Evolutionary conservation across 1,140 invertebrate species (phyloP), one percentile per base, ranked within the genome.

Genomic region (Drosophila triauraria): DNA sequence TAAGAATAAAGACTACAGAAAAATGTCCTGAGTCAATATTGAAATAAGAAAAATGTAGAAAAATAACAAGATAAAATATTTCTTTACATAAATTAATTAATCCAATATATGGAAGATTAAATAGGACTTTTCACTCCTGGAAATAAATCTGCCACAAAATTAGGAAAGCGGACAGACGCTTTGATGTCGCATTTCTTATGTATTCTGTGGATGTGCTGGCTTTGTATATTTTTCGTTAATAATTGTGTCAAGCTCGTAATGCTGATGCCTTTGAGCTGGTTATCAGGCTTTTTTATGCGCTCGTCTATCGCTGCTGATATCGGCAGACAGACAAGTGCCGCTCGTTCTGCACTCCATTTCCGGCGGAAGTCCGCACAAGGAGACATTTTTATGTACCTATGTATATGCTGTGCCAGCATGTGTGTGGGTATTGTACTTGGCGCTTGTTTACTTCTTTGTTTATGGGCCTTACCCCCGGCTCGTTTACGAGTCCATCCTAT

Each of bases 401-500:
- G n/a, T n/a, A n/a, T 40, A 54, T 43, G 47, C 47, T 46, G 44
- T 23, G 70, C 75, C 40, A 68, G 61, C 62, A 64, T 54, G 35
- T 40, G 17, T 51, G 10, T 20, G 30, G n/a, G 60, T 71, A 78
- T 79, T 67, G 61, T 85, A 76, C 79, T 84, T 90, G 83, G 62
- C 74, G 78, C 75, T 85, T 90, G 85, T 88, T 88, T 88, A 85
- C 83, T 90, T 88, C 85, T 82, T 90, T 88, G 85, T 88, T 88
- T 88, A 88, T 81, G 82, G 68, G 65, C 81, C 71, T 68, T 75
- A 50, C 51, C 76, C 65, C 83, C 65, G 44, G 43, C 75, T 54
- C 58, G 50, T 71, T 67, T 67, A 35, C 67, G 63, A 68, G 48
- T 40, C 48, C 67, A 25, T 54, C 40, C 67, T 53, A 60, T 51